These are phyloP conservation scores for Gasterosteus aculeatus DNA, from an alignment of 2,113 vertebrate species.

Conservation along the genomic window DNA sequence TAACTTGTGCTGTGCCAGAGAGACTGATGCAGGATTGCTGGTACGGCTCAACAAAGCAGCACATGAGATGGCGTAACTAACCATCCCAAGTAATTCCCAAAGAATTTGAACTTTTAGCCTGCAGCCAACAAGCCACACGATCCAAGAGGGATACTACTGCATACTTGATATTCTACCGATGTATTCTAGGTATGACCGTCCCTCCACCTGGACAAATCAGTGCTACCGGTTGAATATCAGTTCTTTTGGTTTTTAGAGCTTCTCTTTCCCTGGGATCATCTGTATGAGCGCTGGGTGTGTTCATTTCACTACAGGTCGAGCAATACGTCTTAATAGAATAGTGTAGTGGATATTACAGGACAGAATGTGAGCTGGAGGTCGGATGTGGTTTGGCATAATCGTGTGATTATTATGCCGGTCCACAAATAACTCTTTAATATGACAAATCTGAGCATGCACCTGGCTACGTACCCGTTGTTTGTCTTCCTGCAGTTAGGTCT, in stretches of 20 bases:
- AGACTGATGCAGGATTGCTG: constrained; percentile 9
- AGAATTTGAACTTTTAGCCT: constrained; percentile 15
- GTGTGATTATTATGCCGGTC: too few species aligned
- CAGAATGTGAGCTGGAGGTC: constrained; percentile 20
- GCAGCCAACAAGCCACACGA: neutral
- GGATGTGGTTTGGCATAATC: neutral
- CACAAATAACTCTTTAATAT: neutral
- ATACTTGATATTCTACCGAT: neutral
- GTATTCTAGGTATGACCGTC: neutral
- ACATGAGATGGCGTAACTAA: neutral
- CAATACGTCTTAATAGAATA: neutral
- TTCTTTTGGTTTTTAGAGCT: neutral
- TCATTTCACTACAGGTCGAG: neutral
- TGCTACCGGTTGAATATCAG: constrained; percentile 2
- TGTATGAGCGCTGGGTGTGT: neutral
- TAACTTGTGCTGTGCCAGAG: constrained; percentile 10
- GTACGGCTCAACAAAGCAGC: neutral
- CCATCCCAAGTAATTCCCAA: neutral
- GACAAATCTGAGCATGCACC: constrained; percentile 13
- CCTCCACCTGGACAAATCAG: neutral
- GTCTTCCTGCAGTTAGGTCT: constrained; percentile 19
- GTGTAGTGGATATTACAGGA: constrained; percentile 6
- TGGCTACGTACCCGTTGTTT: neutral
- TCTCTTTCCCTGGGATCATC: neutral
- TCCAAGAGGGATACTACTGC: neutral